A percentile compares a stretch with the other conserved stretches of the same genome.
These are phyloP conservation scores for Caenorhabditis afra DNA, from an alignment of 2,888 invertebrate species.

Conservation along the genomic window DNA sequence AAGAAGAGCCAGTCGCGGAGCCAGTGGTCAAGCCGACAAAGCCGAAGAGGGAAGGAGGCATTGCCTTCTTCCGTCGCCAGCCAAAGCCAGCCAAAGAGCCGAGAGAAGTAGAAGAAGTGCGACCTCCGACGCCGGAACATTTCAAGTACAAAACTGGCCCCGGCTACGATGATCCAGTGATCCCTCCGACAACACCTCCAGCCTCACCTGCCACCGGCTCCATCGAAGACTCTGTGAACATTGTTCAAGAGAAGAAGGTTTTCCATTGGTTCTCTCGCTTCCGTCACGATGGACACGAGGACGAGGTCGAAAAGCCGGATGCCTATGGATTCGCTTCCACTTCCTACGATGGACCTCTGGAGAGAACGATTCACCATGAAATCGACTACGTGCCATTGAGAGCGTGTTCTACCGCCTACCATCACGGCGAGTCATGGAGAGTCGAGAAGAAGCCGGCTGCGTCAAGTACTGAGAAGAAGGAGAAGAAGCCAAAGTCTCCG, in stretches of 20 bases:
- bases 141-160: too few species aligned
- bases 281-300: constrained; percentile 62
- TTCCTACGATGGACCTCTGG: constrained; percentile 40
- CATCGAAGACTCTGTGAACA: too few species aligned
- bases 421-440: constrained; percentile 44
- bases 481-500: constrained; percentile 6
- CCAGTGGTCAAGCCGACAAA: not conserved
- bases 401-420: constrained; percentile 45
- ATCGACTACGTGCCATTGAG: constrained; percentile 35
- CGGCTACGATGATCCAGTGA: too few species aligned
- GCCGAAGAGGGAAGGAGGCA: too few species aligned
- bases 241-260: constrained; percentile 14
- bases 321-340: constrained; percentile 22
- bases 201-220: too few species aligned
- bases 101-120: too few species aligned
- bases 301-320: constrained; percentile 50
- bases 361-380: constrained; percentile 15
- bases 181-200: too few species aligned
- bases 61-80: too few species aligned
- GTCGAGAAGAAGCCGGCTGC: not conserved
- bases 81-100: too few species aligned
- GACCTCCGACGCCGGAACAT: too few species aligned
- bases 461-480: constrained; percentile 1
- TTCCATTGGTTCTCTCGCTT: constrained; percentile 37
- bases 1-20: constrained; percentile 4